Conservation (phyloP, 1,140 invertebrate species). For the Drosophila kanapiae region DNA sequence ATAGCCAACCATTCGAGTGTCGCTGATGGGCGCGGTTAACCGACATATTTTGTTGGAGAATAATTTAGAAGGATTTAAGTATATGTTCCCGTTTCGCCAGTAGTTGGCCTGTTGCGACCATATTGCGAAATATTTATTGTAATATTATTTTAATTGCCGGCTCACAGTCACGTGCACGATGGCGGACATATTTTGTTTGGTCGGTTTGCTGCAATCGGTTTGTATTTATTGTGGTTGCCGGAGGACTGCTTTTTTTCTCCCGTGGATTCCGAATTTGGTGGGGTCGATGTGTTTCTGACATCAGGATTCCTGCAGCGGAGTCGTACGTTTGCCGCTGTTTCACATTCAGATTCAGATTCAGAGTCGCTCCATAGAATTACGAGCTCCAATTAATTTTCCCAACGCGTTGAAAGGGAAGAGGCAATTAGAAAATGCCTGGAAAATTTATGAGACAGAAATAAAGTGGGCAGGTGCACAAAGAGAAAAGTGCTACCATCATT, state of each 20-base stretch:
- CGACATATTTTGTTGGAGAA: slow-evolving; percentile 61
- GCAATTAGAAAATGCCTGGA: slow-evolving; percentile 55
- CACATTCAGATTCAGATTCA: slow-evolving; percentile 13
- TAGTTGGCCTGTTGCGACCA: slow-evolving; percentile 34
- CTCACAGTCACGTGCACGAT: slow-evolving; percentile 46
- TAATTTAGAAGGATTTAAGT: slow-evolving; percentile 53
- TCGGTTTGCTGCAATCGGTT: slow-evolving; percentile 61
- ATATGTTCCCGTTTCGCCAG: slow-evolving; percentile 12
- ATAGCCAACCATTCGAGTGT: slow-evolving; percentile 19
- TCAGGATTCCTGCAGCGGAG: slow-evolving; percentile 41
- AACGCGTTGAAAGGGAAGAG: slow-evolving; percentile 15
- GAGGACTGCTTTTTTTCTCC: slow-evolving; percentile 37
- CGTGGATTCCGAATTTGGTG: slow-evolving; percentile 28
- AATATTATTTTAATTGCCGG: slow-evolving; percentile 79
- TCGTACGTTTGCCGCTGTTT: slow-evolving; percentile 9
- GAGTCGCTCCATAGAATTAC: slow-evolving; percentile 32
- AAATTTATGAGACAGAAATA: slow-evolving; percentile 35
- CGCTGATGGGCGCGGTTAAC: slow-evolving; percentile 64
- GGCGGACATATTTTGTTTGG: slow-evolving; percentile 42
- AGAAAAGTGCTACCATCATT: neutral
- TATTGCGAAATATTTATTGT: slow-evolving; percentile 68
- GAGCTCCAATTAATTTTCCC: slow-evolving; percentile 52
- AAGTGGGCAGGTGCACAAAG: slow-evolving; percentile 5
- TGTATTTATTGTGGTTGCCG: slow-evolving; percentile 76
- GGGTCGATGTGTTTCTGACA: slow-evolving; percentile 67